These are phyloP conservation scores for Vireo griseus DNA, from an alignment of 2,797 vertebrate species.

Conservation along the genomic window DNA sequence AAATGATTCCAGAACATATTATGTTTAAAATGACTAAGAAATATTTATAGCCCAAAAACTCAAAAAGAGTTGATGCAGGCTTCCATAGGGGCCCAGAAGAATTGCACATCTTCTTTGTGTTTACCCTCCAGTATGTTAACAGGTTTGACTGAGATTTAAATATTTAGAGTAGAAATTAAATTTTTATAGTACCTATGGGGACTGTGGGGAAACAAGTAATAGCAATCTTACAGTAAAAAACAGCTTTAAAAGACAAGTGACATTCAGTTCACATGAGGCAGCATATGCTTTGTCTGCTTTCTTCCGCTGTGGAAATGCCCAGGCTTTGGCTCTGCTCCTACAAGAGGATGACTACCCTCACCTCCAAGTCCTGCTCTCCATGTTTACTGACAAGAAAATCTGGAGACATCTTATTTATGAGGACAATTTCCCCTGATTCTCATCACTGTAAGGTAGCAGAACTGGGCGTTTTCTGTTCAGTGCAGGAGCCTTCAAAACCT, in stretches of 20 bases:
- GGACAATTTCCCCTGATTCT: neutral
- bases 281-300: neutral
- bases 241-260: conserved; percentile 4
- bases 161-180: conserved; percentile 50
- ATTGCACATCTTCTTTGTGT: neutral
- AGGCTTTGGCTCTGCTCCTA: neutral
- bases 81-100: neutral
- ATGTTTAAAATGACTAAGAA: neutral
- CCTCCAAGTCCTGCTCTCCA: neutral
- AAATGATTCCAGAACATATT: neutral
- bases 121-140: conserved; percentile 15
- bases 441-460: neutral
- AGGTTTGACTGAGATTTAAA: conserved; percentile 38
- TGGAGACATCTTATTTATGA: neutral
- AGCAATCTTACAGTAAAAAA: neutral
- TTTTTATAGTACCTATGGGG: conserved; percentile 9
- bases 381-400: neutral
- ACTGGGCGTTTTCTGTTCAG: neutral
- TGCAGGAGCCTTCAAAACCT: neutral
- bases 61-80: neutral
- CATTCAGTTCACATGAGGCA: conserved; percentile 12
- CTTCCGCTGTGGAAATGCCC: neutral
- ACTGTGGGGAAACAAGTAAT: neutral
- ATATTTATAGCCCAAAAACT: neutral
- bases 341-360: neutral